A percentile compares a stretch with the other conserved stretches of the same genome.
Evolutionary conservation across 2,888 invertebrate species (phyloP).

Genomic region (Drosophila hamatofila): DNA sequence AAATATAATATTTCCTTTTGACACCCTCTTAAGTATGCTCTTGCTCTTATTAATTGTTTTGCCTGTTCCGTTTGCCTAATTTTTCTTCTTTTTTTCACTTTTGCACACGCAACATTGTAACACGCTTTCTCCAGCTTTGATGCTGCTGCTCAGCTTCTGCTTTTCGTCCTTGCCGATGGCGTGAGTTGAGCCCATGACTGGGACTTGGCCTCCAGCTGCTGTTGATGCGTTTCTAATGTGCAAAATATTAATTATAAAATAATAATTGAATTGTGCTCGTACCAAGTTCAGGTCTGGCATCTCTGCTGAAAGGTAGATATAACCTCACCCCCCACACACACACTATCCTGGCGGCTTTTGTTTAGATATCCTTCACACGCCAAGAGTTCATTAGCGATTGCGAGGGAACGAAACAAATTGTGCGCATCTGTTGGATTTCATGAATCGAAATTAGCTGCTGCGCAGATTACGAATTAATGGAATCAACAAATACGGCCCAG

Average conservation of each 20-base stretch:
- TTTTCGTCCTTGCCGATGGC: slow-evolving; percentile 36
- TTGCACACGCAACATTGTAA: slow-evolving; percentile 67
- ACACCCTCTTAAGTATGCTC: slow-evolving; percentile 30
- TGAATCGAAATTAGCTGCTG: slow-evolving; percentile 45
- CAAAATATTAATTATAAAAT: slow-evolving; percentile 81
- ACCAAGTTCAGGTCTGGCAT: slow-evolving; percentile 43
- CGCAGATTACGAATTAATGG: slow-evolving; percentile 63
- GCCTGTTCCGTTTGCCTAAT: slow-evolving; percentile 52
- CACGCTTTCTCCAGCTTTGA: slow-evolving; percentile 19
- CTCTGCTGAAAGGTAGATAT: slow-evolving; percentile 58
- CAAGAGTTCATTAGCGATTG: slow-evolving; percentile 69
- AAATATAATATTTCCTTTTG: slow-evolving; percentile 36
- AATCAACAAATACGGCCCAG: slow-evolving; percentile 36
- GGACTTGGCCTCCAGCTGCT: slow-evolving; percentile 60
- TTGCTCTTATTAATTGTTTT: slow-evolving; percentile 64
- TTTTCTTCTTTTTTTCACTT: slow-evolving; percentile 51
- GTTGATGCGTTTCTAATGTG: slow-evolving; percentile 79
- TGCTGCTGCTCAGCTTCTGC: slow-evolving; percentile 14
- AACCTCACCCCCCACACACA: slow-evolving; percentile 1
- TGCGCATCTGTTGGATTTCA: slow-evolving; percentile 58
- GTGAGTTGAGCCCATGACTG: slow-evolving; percentile 60
- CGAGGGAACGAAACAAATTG: slow-evolving; percentile 27
- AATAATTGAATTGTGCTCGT: slow-evolving; percentile 77
- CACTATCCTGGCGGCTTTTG: slow-evolving; percentile 27
- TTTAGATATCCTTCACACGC: slow-evolving; percentile 65